Percentiles rank a stretch among this genome's conserved stretches.
These are phyloP conservation scores for Tachycineta bicolor DNA, from an alignment of 2,113 vertebrate species.

Conservation along the genomic window DNA sequence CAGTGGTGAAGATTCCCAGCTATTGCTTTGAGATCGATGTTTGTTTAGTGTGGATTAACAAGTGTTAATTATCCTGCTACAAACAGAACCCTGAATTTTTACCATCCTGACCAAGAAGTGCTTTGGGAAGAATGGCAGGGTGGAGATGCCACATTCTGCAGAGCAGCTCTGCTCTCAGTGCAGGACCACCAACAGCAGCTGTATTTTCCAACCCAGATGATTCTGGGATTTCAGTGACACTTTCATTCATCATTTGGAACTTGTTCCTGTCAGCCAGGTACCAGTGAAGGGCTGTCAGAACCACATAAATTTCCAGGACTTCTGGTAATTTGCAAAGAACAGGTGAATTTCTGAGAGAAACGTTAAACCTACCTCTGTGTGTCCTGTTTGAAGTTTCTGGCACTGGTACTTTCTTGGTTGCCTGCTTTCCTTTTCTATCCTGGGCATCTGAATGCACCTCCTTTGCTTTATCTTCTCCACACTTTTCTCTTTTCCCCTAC, in stretches of 20 bases:
- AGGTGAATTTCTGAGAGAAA: background rate
- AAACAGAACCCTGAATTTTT: background rate
- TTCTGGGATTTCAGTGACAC: background rate
- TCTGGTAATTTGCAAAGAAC: background rate
- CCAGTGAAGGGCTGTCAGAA: background rate
- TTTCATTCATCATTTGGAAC: background rate
- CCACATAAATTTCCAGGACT: background rate
- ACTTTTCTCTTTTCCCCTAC: conserved; percentile 41
- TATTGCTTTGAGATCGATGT: background rate
- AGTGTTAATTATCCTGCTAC: background rate
- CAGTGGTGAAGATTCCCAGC: background rate
- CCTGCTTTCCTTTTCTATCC: background rate
- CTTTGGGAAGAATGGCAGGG: background rate
- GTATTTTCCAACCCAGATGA: background rate
- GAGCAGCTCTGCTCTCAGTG: background rate
- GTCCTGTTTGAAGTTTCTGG: conserved; percentile 24
- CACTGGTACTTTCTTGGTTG: background rate
- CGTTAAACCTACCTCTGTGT: conserved; percentile 31
- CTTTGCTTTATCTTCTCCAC: background rate
- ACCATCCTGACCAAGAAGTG: background rate
- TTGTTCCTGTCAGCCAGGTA: background rate
- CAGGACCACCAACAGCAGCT: background rate
- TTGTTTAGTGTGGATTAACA: background rate
- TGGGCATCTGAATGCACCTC: background rate
- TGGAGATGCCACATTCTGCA: background rate